Evolutionary conservation across 2,888 invertebrate genomes (phyloP).

Genomic region (Pheosia tremula): DNA sequence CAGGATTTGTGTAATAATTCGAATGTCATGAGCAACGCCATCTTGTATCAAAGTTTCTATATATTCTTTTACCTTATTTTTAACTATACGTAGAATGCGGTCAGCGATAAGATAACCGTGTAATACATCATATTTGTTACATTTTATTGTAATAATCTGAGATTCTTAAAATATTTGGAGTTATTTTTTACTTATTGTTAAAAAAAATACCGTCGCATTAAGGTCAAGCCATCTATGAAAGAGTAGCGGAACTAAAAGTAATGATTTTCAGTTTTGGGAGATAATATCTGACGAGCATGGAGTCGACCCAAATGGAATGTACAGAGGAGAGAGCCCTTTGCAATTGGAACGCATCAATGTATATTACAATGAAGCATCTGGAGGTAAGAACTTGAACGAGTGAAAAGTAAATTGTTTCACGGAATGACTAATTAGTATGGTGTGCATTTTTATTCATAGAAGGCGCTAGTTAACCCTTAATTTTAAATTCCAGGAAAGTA

Average conservation of each 20-base stretch:
- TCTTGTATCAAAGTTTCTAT: not conserved
- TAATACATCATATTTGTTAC: not conserved
- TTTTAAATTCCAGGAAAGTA: constrained; percentile 84
- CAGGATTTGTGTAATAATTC: not conserved
- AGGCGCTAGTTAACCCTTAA: constrained; percentile 7
- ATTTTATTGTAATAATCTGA: no score
- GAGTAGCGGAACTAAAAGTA: constrained; percentile 1
- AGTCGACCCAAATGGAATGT: constrained; percentile 89
- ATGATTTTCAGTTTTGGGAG: constrained; percentile 87
- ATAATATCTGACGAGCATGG: constrained; percentile 93
- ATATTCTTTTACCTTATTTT: not conserved
- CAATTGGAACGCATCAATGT: constrained; percentile 92
- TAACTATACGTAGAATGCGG: not conserved
- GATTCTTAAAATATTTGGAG: no score
- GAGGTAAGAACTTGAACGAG: constrained; percentile 52
- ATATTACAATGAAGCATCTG: constrained; percentile 91
- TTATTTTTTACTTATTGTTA: no score
- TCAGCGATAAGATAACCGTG: not conserved
- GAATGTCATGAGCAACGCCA: not conserved
- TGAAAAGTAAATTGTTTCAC: no score
- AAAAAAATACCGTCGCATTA: not conserved
- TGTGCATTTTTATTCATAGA: not conserved
- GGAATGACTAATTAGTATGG: no score
- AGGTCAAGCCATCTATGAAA: not conserved
- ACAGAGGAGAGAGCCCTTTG: constrained; percentile 88